Conservation (phyloP, 2,113 vertebrate genomes). For the Hirundichthys speculiger region DNA sequence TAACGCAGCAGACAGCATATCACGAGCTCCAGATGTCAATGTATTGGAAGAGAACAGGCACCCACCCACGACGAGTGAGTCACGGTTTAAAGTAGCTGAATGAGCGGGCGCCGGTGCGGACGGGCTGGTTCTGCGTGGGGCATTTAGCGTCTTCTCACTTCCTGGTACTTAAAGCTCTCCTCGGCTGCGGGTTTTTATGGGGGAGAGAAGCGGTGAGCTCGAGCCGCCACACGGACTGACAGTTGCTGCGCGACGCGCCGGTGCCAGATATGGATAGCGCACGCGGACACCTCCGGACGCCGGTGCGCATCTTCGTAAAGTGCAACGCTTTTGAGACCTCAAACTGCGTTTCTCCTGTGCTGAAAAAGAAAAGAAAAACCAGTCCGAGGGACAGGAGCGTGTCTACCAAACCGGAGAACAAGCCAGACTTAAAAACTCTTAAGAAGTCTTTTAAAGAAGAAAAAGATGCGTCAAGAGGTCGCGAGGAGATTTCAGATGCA, state of each 20-base stretch:
- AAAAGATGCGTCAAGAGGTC: conserved; percentile 76
- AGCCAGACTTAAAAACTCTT: conserved; percentile 9
- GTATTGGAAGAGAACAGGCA: conserved; percentile 64
- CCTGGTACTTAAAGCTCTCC: conserved; percentile 54
- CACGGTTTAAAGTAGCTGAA: conserved; percentile 65
- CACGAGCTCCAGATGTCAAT: conserved; percentile 73
- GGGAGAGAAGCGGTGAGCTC: conserved; percentile 41
- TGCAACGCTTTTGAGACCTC: conserved; percentile 24
- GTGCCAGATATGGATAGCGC: conserved; percentile 65
- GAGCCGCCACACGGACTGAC: conserved; percentile 49
- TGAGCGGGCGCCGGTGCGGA: conserved; percentile 71
- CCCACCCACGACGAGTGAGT: conserved; percentile 67
- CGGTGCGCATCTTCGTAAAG: conserved; percentile 71
- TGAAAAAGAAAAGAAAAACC: conserved; percentile 5
- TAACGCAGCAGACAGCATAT: conserved; percentile 51
- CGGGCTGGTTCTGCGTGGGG: conserved; percentile 61
- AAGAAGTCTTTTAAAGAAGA: conserved; percentile 8
- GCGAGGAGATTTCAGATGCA: conserved; percentile 72
- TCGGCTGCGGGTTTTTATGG: conserved; percentile 45
- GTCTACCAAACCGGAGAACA: neutral
- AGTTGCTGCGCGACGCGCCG: conserved; percentile 44
- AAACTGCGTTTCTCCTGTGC: conserved; percentile 1
- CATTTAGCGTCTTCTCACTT: conserved; percentile 11
- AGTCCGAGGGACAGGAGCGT: neutral
- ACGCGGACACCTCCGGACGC: conserved; percentile 43